Evolutionary conservation across 1,140 invertebrate genomes (phyloP).

Genomic region (Pemphigus obesinymphae): DNA sequence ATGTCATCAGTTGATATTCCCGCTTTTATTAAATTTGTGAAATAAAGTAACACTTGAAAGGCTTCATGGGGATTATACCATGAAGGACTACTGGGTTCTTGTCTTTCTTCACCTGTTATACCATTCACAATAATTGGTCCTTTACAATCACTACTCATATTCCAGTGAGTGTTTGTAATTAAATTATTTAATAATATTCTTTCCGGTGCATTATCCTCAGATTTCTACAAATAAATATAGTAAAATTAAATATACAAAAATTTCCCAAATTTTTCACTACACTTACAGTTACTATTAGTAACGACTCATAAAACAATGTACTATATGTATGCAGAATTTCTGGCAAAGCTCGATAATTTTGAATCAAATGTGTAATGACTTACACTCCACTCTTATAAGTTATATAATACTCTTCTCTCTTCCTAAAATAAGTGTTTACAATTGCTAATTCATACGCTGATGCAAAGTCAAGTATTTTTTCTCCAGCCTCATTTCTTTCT

Average conservation of each 20-base stretch:
- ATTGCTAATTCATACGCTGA: too few species aligned
- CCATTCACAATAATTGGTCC: slow-evolving; percentile 70
- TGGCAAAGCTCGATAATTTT: slow-evolving; percentile 75
- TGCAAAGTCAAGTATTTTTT: too few species aligned
- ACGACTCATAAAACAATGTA: slow-evolving; percentile 73
- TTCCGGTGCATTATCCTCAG: not conserved
- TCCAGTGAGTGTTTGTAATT: slow-evolving; percentile 6
- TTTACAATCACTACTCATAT: not conserved
- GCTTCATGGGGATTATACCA: slow-evolving; percentile 89
- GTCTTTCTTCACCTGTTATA: slow-evolving; percentile 68
- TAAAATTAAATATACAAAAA: not conserved
- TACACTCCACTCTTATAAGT: too few species aligned
- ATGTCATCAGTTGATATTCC: slow-evolving; percentile 67
- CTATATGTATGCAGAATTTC: slow-evolving; percentile 71
- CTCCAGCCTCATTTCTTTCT: too few species aligned
- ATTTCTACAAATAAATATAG: not conserved
- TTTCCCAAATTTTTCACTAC: not conserved
- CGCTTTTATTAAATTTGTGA: slow-evolving; percentile 60
- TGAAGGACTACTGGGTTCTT: slow-evolving; percentile 71
- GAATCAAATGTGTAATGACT: slow-evolving; percentile 66
- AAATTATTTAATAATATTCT: slow-evolving; percentile 21
- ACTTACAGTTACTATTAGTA: slow-evolving; percentile 59
- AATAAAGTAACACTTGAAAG: slow-evolving; percentile 62
- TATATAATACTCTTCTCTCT: too few species aligned
- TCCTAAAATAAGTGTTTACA: too few species aligned